These are phyloP conservation scores for Lampris megalopsis DNA, from an alignment of 2,113 vertebrate genomes.

Conservation along the genomic window DNA sequence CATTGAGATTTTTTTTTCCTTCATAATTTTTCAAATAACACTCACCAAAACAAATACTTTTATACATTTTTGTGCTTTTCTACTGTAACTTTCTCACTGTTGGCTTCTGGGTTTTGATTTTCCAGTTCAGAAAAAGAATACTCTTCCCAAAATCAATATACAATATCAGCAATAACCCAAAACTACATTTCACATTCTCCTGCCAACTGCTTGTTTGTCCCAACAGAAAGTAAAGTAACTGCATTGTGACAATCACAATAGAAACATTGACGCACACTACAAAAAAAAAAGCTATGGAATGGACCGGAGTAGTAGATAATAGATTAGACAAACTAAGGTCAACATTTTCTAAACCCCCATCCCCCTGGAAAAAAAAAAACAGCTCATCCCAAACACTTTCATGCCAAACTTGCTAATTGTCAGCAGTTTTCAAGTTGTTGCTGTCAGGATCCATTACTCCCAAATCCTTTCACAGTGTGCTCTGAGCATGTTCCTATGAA, in stretches of 20 bases:
- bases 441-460: background rate
- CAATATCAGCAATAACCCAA: slow-evolving; percentile 21
- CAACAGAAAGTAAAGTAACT: no score
- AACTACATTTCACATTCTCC: slow-evolving; percentile 7
- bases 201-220: slow-evolving; percentile 6
- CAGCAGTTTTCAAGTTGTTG: background rate
- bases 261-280: no score
- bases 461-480: background rate
- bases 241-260: no score
- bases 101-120: background rate
- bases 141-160: slow-evolving; percentile 29
- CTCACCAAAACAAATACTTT: no score
- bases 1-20: no score
- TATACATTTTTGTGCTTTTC: background rate
- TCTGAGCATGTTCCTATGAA: background rate
- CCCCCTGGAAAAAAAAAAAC: background rate
- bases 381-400: background rate
- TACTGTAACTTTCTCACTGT: background rate
- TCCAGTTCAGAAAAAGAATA: background rate
- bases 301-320: no score
- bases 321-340: no score
- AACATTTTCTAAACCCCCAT: background rate
- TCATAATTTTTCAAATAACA: no score
- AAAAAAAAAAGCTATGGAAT: no score
- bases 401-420: background rate